A percentile compares a stretch with the other conserved stretches of the same genome.
Evolutionary conservation across 2,113 vertebrate genomes (phyloP).

Genomic region (chimpanzee (Pan troglodytes)): DNA sequence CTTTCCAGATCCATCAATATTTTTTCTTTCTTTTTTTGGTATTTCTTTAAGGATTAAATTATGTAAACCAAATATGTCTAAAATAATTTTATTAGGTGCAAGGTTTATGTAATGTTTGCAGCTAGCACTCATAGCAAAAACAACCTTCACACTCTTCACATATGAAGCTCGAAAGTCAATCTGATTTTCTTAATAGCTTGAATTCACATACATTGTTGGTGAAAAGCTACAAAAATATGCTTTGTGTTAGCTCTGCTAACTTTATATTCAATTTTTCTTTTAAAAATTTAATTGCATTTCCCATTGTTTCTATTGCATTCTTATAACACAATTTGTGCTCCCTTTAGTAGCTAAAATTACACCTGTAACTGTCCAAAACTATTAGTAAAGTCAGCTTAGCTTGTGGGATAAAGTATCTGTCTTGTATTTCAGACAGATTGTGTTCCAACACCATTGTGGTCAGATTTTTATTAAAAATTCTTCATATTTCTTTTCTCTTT

Average conservation of each 20-base stretch:
- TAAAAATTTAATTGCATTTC: slow-evolving; percentile 75
- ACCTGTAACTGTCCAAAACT: slow-evolving; percentile 81
- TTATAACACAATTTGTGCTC: slow-evolving; percentile 73
- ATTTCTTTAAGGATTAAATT: slow-evolving; percentile 38
- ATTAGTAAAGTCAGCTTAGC: slow-evolving; percentile 76
- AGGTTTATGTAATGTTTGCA: not conserved
- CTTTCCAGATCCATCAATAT: not conserved
- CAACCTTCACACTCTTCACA: not conserved
- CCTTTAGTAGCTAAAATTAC: slow-evolving; percentile 82
- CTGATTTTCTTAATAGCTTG: slow-evolving; percentile 58
- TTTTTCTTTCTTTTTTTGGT: not conserved
- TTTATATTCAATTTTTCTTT: slow-evolving; percentile 71
- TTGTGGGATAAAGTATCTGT: slow-evolving; percentile 77
- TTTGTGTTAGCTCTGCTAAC: slow-evolving; percentile 70
- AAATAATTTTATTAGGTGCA: slow-evolving; percentile 49
- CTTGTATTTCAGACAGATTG: slow-evolving; percentile 81
- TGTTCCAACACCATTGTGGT: slow-evolving; percentile 80
- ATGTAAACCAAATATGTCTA: not conserved
- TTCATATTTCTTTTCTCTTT: slow-evolving; percentile 80
- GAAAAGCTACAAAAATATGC: slow-evolving; percentile 55
- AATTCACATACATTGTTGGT: slow-evolving; percentile 25
- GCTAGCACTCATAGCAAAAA: not conserved
- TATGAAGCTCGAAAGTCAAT: slow-evolving; percentile 8
- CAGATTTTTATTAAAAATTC: slow-evolving; percentile 82
- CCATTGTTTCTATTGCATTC: slow-evolving; percentile 73